Evolutionary conservation across 2,797 vertebrate species (phyloP).

Genomic region (Anabacerthia variegaticeps): DNA sequence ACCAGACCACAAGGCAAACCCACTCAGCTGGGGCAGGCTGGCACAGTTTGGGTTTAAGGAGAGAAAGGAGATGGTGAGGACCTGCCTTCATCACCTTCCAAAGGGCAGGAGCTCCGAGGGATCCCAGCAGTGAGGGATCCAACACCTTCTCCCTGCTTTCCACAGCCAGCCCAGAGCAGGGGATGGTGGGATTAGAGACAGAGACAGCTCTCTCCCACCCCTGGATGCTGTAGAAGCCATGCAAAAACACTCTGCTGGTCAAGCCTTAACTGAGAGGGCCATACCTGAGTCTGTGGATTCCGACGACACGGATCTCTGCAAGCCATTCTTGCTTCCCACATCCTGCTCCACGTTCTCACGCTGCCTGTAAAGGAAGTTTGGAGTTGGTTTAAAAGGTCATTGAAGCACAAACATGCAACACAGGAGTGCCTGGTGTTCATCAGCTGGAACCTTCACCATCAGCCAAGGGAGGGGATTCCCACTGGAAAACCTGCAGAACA

Average conservation of each 20-base stretch:
- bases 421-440: too few species aligned
- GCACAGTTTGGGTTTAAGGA: neutral
- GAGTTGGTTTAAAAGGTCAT: neutral
- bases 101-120: neutral
- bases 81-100: neutral
- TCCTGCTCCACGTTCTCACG: neutral
- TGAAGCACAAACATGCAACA: neutral
- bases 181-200: neutral
- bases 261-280: neutral
- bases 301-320: constrained; percentile 67
- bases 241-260: rapidly evolving
- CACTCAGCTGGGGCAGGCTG: rapidly evolving
- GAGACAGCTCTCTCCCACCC: neutral
- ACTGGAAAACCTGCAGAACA: neutral
- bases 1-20: neutral
- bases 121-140: neutral
- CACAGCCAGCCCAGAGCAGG: neutral
- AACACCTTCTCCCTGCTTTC: neutral
- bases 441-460: neutral
- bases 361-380: constrained; percentile 53
- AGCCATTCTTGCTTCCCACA: neutral
- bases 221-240: too few species aligned
- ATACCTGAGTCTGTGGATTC: constrained; percentile 79
- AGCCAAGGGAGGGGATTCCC: neutral
- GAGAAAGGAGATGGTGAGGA: neutral